Evolutionary conservation across 2,797 vertebrate species (phyloP).

Genomic region (Furcifer pardalis): DNA sequence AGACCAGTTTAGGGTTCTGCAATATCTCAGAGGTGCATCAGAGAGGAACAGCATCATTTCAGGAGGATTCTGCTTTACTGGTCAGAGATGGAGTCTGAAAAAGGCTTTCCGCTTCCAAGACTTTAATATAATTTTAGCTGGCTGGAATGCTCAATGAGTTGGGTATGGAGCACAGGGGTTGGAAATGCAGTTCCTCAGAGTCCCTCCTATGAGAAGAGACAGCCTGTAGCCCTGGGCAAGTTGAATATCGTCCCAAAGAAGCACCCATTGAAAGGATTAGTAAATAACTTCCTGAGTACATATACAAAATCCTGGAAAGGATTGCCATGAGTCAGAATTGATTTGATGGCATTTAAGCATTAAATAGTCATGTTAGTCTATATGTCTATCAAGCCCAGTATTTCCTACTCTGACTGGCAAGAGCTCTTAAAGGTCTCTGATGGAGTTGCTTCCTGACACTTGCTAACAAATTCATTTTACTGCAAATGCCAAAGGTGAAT

Average conservation of each 20-base stretch:
- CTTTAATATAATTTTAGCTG: not conserved
- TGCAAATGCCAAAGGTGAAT: not conserved
- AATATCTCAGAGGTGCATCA: not conserved
- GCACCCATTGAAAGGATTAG: no score
- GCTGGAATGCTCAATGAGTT: not conserved
- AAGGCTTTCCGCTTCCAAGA: not conserved
- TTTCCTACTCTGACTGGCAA: not conserved
- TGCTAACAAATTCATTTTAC: not conserved
- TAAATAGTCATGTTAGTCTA: no score
- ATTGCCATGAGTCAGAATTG: no score
- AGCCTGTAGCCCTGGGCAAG: no score
- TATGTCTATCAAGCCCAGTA: not conserved
- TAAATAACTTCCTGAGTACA: no score
- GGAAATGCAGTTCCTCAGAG: no score
- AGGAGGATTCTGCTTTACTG: not conserved
- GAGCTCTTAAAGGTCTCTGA: not conserved
- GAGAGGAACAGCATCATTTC: not conserved
- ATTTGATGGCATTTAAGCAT: no score
- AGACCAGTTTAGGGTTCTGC: not conserved
- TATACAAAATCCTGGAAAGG: no score
- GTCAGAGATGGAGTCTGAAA: not conserved
- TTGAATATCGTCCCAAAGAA: no score
- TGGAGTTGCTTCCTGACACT: not conserved
- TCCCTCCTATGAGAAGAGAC: no score
- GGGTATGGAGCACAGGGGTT: no score